Conservation (phyloP, 2,113 vertebrate species). For the Athene cunicularia region DNA sequence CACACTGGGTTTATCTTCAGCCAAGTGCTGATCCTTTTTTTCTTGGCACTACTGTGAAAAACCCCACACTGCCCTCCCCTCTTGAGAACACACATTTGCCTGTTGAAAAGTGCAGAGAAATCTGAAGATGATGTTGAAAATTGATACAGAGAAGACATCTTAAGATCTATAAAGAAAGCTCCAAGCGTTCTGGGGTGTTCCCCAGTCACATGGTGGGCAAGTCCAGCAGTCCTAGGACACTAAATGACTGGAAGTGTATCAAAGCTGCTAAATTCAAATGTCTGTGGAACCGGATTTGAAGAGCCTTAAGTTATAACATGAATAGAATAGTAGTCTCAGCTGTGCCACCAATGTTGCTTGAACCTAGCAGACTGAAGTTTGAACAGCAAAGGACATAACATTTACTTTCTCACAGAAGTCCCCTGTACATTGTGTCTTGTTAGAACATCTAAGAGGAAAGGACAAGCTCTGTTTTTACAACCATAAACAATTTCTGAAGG, state of each 20-base stretch:
- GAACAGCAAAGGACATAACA: background rate
- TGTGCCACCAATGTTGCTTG: background rate
- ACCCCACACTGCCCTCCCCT: background rate
- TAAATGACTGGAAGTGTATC: background rate
- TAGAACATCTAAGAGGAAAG: background rate
- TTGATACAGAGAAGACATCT: background rate
- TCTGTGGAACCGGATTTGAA: background rate
- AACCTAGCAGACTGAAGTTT: background rate
- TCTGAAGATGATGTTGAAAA: background rate
- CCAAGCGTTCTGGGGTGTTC: background rate
- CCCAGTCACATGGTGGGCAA: too few relatives aligned
- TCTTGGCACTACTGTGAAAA: background rate
- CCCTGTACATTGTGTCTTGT: background rate
- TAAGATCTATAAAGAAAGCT: background rate
- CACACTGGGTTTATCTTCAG: background rate
- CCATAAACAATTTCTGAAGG: background rate
- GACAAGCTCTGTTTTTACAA: background rate
- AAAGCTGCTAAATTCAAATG: background rate
- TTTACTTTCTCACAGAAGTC: background rate
- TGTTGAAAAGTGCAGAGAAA: background rate
- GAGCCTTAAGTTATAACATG: background rate
- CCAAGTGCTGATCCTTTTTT: background rate
- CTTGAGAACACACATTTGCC: background rate
- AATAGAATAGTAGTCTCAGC: background rate
- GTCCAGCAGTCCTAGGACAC: background rate